Evolutionary conservation across 2,113 vertebrate genomes (phyloP).

Genomic region (Anguilla japonica): DNA sequence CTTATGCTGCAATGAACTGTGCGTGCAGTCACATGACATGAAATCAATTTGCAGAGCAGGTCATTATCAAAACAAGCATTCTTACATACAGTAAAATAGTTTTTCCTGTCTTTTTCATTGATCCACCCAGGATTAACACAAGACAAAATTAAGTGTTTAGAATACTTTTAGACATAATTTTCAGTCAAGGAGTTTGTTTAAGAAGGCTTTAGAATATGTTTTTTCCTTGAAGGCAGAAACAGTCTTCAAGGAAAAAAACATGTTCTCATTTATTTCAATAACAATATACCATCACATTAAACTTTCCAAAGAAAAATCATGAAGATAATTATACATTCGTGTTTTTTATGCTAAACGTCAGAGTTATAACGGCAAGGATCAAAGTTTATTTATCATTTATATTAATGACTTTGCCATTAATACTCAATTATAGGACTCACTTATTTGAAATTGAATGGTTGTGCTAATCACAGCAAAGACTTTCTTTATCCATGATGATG

Average conservation of each 20-base stretch:
- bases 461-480: not conserved
- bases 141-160: not conserved
- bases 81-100: not conserved
- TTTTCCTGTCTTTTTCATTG: not conserved
- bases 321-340: no score
- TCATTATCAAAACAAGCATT: not conserved
- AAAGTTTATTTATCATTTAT: not conserved
- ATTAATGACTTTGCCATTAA: not conserved
- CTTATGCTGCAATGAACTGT: not conserved
- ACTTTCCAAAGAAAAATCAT: no score
- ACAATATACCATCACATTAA: no score
- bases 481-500: not conserved
- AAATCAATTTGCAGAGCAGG: not conserved
- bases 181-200: not conserved
- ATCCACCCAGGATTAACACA: not conserved
- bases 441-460: not conserved
- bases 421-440: not conserved
- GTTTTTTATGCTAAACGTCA: not conserved
- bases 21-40: not conserved
- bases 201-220: not conserved
- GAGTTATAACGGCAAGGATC: not conserved
- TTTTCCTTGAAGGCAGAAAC: no score
- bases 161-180: not conserved
- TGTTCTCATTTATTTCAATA: no score
- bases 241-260: no score